Evolutionary conservation across 1,140 invertebrate species (phyloP).

Genomic region (Orchesella cincta): DNA sequence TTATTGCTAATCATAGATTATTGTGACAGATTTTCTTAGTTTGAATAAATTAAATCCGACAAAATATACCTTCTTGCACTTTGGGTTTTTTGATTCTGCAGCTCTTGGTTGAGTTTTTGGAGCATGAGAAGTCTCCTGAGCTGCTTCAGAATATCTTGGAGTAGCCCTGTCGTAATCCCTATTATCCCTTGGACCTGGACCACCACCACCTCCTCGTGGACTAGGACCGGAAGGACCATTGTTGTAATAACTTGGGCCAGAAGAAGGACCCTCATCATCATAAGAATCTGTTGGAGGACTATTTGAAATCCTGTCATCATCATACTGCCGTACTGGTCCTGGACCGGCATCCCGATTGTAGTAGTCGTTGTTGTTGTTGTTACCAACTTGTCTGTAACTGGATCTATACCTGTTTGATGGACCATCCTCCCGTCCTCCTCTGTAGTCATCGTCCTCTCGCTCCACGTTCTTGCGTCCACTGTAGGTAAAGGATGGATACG

Average conservation of each 20-base stretch:
- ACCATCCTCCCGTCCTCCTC: background rate
- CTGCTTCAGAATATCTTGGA: slow-evolving; percentile 13
- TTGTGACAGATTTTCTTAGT: background rate
- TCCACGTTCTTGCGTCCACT: slow-evolving; percentile 39
- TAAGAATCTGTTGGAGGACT: slow-evolving; percentile 9
- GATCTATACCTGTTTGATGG: slow-evolving; percentile 42
- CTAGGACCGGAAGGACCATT: background rate
- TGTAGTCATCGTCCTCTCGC: slow-evolving; percentile 10
- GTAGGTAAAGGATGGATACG: slow-evolving; percentile 48
- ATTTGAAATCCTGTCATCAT: slow-evolving; percentile 10
- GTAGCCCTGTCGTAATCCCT: slow-evolving; percentile 13
- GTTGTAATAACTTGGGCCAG: background rate
- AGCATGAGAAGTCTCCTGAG: slow-evolving; percentile 37
- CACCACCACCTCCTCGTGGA: background rate
- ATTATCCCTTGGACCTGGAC: background rate
- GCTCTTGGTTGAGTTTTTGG: slow-evolving; percentile 32
- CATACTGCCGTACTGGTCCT: background rate
- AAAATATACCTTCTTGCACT: slow-evolving; percentile 45
- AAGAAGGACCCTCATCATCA: background rate
- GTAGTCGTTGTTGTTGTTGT: slow-evolving; percentile 24
- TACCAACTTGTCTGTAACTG: slow-evolving; percentile 44
- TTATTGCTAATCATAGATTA: background rate
- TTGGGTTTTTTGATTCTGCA: slow-evolving; percentile 36
- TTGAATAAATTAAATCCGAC: background rate
- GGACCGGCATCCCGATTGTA: slow-evolving; percentile 9